These are phyloP conservation scores for Aspidoscelis tigris DNA, from an alignment of 2,113 vertebrate genomes.

Conservation along the genomic window DNA sequence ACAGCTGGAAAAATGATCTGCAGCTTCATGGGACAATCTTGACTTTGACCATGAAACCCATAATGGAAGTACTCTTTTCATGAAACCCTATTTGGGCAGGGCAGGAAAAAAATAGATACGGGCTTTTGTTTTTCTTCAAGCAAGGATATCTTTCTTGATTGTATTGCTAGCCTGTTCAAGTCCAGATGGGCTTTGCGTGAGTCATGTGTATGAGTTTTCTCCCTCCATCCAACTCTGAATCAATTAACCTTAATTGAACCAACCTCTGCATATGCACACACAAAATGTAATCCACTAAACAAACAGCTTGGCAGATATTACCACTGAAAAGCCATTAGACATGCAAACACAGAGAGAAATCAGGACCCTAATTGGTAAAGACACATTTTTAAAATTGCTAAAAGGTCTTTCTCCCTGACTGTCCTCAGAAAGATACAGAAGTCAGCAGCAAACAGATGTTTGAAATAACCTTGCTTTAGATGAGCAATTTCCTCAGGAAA, in stretches of 20 bases:
- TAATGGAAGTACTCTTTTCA: too few species aligned
- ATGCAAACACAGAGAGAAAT: conserved; percentile 15
- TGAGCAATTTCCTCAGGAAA: too few species aligned
- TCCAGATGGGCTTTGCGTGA: too few species aligned
- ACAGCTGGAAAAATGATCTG: too few species aligned
- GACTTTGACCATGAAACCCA: too few species aligned
- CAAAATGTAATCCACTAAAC: conserved; percentile 69
- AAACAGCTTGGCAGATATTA: conserved; percentile 75
- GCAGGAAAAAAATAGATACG: too few species aligned
- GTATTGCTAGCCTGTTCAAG: too few species aligned
- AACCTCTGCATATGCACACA: conserved; percentile 67
- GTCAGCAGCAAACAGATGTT: background rate
- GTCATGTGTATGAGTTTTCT: conserved; percentile 13
- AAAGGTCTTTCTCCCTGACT: conserved; percentile 59
- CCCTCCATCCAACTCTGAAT: conserved; percentile 72
- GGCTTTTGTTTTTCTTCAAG: too few species aligned
- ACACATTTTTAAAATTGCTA: conserved; percentile 58
- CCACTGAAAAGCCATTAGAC: conserved; percentile 71
- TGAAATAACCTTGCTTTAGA: too few species aligned
- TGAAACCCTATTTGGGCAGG: too few species aligned
- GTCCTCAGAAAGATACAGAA: conserved; percentile 41
- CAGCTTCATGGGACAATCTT: too few species aligned
- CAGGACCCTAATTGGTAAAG: conserved; percentile 67
- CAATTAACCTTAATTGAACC: conserved; percentile 80
- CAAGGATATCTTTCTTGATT: too few species aligned